Base-by-base conservation (phyloP, 2,888 invertebrate species). In the Xanthorhoe designata region DNA sequence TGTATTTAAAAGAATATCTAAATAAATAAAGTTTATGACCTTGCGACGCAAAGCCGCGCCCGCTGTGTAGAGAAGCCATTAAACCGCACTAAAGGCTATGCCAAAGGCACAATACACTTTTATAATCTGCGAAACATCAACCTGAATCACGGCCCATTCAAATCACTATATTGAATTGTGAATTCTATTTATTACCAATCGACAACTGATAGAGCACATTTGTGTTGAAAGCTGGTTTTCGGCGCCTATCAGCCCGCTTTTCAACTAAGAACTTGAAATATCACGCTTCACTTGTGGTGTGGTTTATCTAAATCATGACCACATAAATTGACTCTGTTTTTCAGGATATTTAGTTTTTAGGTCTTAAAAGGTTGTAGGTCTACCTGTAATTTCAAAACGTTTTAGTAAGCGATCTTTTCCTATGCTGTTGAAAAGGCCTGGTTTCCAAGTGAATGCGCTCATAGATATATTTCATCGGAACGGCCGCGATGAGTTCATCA, bases 401-500 rank as follows among this genome's bases (percentile, higher is more conserved):
- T 24, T 24, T 24, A n/a, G n/a, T 24, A 24, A 24, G 24, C 24
- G 1, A 24, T 24, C 24, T 24, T 24, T 24, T 24, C 4, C 24
- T 24, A 24, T 24, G 24, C 24, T 24, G 4, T 1, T 24, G 24
- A 24, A 4, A 24, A 24, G 13, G 7, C n/a, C 49, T 13, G 57
- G 4, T 47, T 61, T 38, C 17, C 8, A 17, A 24, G 58, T 55
- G n/a, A 66, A 59, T 66, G 55, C 49, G 63, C 9, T 47, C 52
- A 67, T 60, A 87, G 86, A 85, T 67, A 72, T 84, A 83, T 80
- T 78, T 86, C 85, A 88, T 86, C 81, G 80, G 76, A 82, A 85
- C 80, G 79, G 73, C 67, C 69, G 72, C 87, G 89, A 89, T 91
- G 90, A 91, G 90, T 91, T 91, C 92, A 91, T 91, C 89, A 90